Percentiles rank a stretch among this genome's conserved stretches.
Evolutionary conservation across 2,797 vertebrate species (phyloP).

Genomic region (Philypnodon macrostomus): DNA sequence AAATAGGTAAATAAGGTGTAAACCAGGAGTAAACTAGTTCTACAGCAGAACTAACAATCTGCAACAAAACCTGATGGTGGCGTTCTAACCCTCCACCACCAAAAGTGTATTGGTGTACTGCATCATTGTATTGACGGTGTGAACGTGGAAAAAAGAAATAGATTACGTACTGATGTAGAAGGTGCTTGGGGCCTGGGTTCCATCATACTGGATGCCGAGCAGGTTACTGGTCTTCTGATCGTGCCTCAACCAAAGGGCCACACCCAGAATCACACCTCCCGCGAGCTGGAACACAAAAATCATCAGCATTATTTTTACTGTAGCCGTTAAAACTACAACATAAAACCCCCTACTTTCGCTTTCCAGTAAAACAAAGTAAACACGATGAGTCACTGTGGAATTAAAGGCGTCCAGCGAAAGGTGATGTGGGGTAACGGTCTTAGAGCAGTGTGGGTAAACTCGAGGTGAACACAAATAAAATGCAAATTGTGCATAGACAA

Average conservation of each 20-base stretch:
- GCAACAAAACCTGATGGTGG: too few relatives aligned
- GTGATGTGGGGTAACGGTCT: neutral
- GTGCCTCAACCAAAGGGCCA: conserved; percentile 94
- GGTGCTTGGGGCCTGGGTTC: conserved; percentile 82
- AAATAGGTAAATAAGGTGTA: too few relatives aligned
- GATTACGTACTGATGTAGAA: conserved; percentile 88
- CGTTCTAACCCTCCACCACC: too few relatives aligned
- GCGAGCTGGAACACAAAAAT: conserved; percentile 74
- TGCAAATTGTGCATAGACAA: too few relatives aligned
- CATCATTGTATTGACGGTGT: too few relatives aligned
- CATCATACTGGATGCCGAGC: conserved; percentile 81
- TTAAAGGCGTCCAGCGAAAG: neutral
- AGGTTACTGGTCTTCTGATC: conserved; percentile 87
- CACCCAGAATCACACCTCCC: conserved; percentile 92
- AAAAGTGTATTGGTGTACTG: too few relatives aligned
- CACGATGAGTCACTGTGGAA: neutral
- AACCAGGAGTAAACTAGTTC: too few relatives aligned
- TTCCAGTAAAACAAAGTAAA: neutral
- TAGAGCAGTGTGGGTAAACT: neutral
- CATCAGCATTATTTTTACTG: conserved; percentile 1
- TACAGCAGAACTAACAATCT: too few relatives aligned
- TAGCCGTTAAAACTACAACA: neutral
- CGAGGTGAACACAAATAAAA: too few relatives aligned
- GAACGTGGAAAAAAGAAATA: neutral
- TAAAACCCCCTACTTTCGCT: neutral